Conservation (phyloP, 1,140 invertebrate species). For the Nixonia krombeini region DNA sequence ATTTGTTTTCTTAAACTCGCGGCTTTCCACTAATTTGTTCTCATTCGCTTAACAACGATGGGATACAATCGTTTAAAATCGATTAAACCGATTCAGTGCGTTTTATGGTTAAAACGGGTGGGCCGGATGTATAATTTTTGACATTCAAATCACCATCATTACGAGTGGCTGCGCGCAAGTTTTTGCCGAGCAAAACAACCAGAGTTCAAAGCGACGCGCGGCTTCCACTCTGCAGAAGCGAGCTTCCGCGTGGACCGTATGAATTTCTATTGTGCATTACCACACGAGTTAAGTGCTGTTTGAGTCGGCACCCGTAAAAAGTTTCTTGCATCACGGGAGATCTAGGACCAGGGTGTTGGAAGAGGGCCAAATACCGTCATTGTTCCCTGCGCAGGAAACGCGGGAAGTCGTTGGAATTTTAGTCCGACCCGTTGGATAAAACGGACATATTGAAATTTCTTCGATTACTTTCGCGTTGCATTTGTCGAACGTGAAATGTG, state of each 20-base stretch:
- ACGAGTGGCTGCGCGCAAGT: no score
- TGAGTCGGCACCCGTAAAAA: slow-evolving; percentile 47
- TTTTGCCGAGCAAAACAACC: not conserved
- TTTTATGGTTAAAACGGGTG: no score
- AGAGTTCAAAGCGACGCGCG: not conserved
- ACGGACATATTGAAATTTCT: slow-evolving; percentile 19
- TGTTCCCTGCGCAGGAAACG: slow-evolving; percentile 35
- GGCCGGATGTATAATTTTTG: no score
- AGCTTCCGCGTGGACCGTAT: slow-evolving; percentile 22
- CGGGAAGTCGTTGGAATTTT: slow-evolving; percentile 1
- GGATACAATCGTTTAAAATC: no score
- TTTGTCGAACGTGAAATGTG: no score
- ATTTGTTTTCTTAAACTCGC: no score
- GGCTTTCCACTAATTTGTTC: no score
- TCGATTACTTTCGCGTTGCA: slow-evolving; percentile 13
- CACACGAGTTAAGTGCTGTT: slow-evolving; percentile 51
- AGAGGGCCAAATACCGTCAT: slow-evolving; percentile 48
- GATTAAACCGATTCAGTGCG: no score
- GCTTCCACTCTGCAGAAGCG: not conserved
- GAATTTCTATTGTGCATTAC: slow-evolving; percentile 58
- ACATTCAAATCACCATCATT: slow-evolving; percentile 14
- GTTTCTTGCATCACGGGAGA: slow-evolving; percentile 36
- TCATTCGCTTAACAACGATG: no score
- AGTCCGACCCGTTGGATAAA: slow-evolving; percentile 11
- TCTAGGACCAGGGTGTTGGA: slow-evolving; percentile 40